Evolutionary conservation across 2,888 invertebrate genomes (phyloP).

Genomic region (Mesorhabditis sp.): DNA sequence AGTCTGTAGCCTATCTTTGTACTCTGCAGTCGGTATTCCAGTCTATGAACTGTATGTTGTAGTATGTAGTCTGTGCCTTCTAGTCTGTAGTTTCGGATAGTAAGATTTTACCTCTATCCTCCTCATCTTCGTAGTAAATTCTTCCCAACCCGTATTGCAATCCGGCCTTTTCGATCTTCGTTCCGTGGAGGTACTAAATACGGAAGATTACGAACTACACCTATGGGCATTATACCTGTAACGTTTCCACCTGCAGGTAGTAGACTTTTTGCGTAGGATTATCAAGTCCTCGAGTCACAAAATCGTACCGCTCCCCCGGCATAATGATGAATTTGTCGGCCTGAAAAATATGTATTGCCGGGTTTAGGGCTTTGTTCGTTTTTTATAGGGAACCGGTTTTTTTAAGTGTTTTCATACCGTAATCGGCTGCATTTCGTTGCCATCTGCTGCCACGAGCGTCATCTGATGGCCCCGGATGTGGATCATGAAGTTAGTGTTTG

Average conservation of each 20-base stretch:
- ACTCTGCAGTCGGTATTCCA: no score
- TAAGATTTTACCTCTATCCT: background rate
- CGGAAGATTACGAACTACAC: no score
- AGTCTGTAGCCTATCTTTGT: no score
- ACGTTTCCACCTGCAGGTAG: conserved; percentile 29
- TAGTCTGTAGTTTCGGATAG: conserved; percentile 14
- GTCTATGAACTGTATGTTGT: no score
- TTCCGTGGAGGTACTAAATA: no score
- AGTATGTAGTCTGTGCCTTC: no score
- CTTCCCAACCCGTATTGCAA: no score
- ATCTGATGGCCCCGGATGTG: conserved; percentile 46
- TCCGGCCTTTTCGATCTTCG: no score
- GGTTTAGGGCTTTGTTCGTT: no score
- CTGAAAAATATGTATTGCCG: background rate
- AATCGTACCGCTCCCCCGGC: conserved; percentile 54
- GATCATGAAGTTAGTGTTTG: conserved; percentile 46
- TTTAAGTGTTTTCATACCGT: conserved; percentile 15
- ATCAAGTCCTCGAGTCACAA: conserved; percentile 36
- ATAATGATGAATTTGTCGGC: conserved; percentile 46
- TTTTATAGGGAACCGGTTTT: no score
- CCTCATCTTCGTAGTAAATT: no score
- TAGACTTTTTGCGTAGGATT: conserved; percentile 31
- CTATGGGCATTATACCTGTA: conserved; percentile 1
- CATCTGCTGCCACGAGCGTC: conserved; percentile 47
- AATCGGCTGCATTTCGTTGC: conserved; percentile 41